A percentile compares a stretch with the other conserved stretches of the same genome.
Conservation (phyloP, 2,113 vertebrate genomes). For the Microtus ochrogaster region DNA sequence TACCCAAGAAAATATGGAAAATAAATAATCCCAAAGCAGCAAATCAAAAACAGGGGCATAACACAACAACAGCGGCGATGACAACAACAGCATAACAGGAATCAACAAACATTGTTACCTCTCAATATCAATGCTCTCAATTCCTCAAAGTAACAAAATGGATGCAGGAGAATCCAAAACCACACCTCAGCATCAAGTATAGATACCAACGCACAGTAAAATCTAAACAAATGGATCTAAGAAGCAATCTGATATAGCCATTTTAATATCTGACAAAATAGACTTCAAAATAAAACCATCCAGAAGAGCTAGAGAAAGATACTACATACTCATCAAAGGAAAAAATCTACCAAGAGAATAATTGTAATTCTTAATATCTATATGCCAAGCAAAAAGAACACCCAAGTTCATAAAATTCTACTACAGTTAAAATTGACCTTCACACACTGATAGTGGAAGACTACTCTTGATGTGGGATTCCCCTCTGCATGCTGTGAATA, state of each 20-base stretch:
- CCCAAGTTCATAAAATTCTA: not conserved
- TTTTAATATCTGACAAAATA: not conserved
- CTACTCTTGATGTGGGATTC: no score
- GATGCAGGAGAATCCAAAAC: not conserved
- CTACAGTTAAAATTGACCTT: not conserved
- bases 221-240: not conserved
- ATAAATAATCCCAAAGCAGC: not conserved
- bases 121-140: not conserved
- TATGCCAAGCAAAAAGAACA: not conserved
- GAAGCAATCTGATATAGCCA: not conserved
- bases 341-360: not conserved
- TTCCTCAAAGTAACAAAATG: not conserved
- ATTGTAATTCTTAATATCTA: not conserved
- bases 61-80: not conserved
- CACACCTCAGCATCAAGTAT: not conserved
- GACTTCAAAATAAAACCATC: not conserved
- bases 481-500: no score
- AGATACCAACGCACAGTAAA: not conserved
- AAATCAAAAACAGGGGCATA: not conserved
- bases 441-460: not conserved
- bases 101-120: not conserved
- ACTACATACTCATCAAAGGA: not conserved
- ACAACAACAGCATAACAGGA: not conserved
- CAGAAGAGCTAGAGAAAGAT: not conserved
- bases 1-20: not conserved